phyloP scores from a whole-genome alignment of 2,797 vertebrate species.

The Holocentrus rufus region DNA sequence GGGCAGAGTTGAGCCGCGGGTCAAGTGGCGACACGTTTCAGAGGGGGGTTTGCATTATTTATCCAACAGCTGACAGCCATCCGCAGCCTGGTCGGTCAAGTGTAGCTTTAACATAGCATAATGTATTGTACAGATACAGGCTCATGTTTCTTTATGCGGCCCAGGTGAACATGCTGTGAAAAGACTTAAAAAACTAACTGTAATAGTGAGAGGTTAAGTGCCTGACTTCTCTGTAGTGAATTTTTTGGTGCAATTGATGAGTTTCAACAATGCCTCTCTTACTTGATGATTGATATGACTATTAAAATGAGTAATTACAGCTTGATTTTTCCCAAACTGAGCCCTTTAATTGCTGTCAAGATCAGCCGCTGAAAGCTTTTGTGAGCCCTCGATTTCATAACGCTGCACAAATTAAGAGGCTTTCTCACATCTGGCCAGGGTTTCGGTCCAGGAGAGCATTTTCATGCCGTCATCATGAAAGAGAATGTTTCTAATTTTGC shows the following conservation, averaged over 20 bases:
- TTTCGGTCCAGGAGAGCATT: constrained; percentile 32
- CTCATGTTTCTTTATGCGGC: constrained; percentile 63
- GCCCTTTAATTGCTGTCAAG: background rate
- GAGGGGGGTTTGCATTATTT: constrained; percentile 76
- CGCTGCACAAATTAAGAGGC: constrained; percentile 8
- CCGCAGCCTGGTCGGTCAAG: constrained; percentile 39
- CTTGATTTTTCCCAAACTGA: background rate
- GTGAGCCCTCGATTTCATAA: constrained; percentile 19
- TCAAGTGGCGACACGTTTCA: constrained; percentile 50
- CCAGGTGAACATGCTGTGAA: background rate
- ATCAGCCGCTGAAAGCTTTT: background rate
- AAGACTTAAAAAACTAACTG: background rate
- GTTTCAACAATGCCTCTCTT: background rate
- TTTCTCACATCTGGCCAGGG: constrained; percentile 36
- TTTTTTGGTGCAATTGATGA: background rate
- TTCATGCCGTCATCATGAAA: background rate
- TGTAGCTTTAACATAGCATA: constrained; percentile 54
- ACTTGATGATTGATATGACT: background rate
- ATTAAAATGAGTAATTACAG: constrained; percentile 6
- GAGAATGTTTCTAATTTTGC: constrained; percentile 30
- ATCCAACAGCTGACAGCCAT: constrained; percentile 59
- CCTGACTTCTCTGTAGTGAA: background rate
- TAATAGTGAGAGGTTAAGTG: background rate
- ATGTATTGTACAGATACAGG: constrained; percentile 38
- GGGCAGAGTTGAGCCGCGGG: constrained; percentile 66